These are phyloP conservation scores for Matsumyia berberina DNA, from an alignment of 2,888 invertebrate species.

Conservation along the genomic window DNA sequence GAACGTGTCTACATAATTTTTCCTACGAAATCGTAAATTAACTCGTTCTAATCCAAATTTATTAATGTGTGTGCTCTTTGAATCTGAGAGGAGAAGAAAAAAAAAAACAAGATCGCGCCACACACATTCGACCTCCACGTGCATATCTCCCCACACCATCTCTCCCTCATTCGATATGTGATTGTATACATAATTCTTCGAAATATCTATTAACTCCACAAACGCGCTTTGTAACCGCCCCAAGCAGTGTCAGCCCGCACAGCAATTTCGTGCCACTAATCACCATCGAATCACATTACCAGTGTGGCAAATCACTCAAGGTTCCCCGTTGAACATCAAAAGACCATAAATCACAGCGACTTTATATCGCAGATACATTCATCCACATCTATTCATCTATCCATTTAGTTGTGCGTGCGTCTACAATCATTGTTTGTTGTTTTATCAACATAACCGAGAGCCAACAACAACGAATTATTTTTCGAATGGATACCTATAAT, in stretches of 20 bases:
- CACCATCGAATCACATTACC: conserved; percentile 51
- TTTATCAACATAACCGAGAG: conserved; percentile 14
- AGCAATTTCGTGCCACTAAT: conserved; percentile 57
- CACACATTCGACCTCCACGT: conserved; percentile 9
- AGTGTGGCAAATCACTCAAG: conserved; percentile 63
- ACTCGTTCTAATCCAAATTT: conserved; percentile 1
- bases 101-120: conserved; percentile 25
- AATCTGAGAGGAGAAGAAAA: conserved; percentile 9
- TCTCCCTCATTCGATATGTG: background rate
- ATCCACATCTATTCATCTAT: conserved; percentile 28
- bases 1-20: background rate
- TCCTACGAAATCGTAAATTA: background rate
- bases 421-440: conserved; percentile 47
- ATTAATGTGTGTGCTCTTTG: conserved; percentile 7
- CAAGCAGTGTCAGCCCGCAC: conserved; percentile 40
- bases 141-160: background rate
- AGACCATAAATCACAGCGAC: conserved; percentile 63
- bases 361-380: conserved; percentile 37
- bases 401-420: conserved; percentile 39
- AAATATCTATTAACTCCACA: conserved; percentile 44
- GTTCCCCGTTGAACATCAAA: conserved; percentile 50
- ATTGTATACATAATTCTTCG: conserved; percentile 9
- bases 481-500: conserved; percentile 47
- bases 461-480: conserved; percentile 13
- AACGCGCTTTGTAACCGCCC: conserved; percentile 54